These are phyloP conservation scores for Polydrusus tereticollis DNA, from an alignment of 2,888 invertebrate species.

Conservation along the genomic window DNA sequence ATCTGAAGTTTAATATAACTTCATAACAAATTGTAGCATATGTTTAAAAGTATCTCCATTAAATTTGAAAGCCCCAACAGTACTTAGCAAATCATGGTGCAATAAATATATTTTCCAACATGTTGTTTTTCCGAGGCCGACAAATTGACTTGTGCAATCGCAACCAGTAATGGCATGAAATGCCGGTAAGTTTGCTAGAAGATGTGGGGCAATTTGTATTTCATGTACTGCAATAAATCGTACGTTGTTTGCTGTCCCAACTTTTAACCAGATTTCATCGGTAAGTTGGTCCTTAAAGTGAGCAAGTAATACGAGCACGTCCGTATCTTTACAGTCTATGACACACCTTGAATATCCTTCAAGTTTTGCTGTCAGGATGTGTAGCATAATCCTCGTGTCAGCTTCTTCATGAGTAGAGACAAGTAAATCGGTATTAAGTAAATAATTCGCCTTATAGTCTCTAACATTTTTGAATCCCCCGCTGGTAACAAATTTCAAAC, in stretches of 20 bases:
- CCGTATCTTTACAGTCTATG: neutral
- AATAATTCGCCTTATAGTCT: neutral
- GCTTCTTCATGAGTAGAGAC: conserved; percentile 45
- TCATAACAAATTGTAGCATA: no score
- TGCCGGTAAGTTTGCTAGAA: neutral
- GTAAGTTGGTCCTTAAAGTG: conserved; percentile 34
- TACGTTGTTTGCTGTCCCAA: neutral
- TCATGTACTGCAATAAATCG: neutral
- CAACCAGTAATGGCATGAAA: neutral
- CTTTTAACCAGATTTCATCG: neutral
- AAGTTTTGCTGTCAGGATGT: neutral
- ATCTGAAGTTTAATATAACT: no score
- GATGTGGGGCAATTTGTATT: neutral
- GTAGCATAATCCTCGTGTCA: conserved; percentile 47
- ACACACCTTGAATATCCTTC: neutral
- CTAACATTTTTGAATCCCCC: neutral
- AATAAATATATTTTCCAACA: neutral
- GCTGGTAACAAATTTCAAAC: neutral
- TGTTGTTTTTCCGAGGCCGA: neutral
- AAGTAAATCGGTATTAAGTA: conserved; percentile 22
- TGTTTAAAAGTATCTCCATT: no score
- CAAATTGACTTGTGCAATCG: neutral
- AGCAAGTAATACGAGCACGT: neutral
- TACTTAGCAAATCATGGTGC: no score
- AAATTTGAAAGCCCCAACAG: no score